Evolutionary conservation across 2,113 vertebrate species (phyloP).

Genomic region (Macquaria ambigua): DNA sequence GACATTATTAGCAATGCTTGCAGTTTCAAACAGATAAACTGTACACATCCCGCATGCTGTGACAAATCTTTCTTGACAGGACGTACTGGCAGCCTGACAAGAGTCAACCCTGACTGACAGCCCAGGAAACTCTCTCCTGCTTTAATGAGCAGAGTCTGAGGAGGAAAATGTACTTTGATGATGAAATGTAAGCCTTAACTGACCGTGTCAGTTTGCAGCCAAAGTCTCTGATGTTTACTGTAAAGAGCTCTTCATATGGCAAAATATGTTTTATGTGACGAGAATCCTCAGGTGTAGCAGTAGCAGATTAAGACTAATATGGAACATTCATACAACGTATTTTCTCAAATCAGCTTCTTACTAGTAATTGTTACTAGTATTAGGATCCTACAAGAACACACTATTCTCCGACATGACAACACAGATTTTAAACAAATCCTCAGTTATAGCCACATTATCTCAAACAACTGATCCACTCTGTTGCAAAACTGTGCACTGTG

Average conservation of each 20-base stretch:
- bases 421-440: not conserved
- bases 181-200: constrained; percentile 23
- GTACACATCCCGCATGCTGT: constrained; percentile 13
- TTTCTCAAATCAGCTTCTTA: too few species aligned
- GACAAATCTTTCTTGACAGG: constrained; percentile 43
- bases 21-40: constrained; percentile 31
- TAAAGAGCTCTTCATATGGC: not conserved
- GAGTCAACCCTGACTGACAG: constrained; percentile 48
- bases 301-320: not conserved
- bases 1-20: constrained; percentile 13
- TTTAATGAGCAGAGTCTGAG: constrained; percentile 10
- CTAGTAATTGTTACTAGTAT: too few species aligned
- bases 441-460: not conserved
- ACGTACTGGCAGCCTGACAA: constrained; percentile 40
- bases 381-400: too few species aligned
- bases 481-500: not conserved
- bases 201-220: not conserved
- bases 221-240: not conserved
- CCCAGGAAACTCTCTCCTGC: constrained; percentile 17
- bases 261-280: not conserved
- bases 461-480: not conserved
- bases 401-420: not conserved
- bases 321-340: too few species aligned
- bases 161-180: not conserved
- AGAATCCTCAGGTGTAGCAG: not conserved